Conservation (phyloP, 2,888 invertebrate species). For the Tenthredo distinguenda region DNA sequence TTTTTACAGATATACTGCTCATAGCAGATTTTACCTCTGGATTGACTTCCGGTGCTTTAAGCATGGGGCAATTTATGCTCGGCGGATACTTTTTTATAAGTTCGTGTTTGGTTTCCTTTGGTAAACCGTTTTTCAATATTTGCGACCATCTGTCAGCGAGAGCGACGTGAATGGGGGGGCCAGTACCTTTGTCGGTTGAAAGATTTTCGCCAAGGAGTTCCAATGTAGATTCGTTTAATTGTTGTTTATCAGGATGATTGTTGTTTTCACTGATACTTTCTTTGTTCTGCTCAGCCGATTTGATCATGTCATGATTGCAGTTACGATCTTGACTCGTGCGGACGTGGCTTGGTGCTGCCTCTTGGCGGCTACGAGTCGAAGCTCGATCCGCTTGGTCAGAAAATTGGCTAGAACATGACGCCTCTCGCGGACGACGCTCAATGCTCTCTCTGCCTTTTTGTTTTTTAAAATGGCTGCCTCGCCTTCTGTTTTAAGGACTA, state of each 20-base stretch:
- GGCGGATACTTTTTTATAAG: slow-evolving; percentile 31
- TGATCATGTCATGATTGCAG: neutral
- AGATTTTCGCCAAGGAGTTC: slow-evolving; percentile 39
- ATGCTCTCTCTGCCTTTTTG: neutral
- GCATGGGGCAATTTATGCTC: neutral
- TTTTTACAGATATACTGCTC: neutral
- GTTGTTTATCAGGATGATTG: neutral
- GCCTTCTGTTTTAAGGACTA: neutral
- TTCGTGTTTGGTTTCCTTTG: slow-evolving; percentile 16
- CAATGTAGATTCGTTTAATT: slow-evolving; percentile 25
- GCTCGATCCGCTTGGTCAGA: neutral
- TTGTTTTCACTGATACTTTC: slow-evolving; percentile 12
- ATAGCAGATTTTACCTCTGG: slow-evolving; percentile 18
- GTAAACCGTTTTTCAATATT: slow-evolving; percentile 28
- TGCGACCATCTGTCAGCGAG: slow-evolving; percentile 42
- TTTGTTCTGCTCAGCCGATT: slow-evolving; percentile 1
- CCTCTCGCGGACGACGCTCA: slow-evolving; percentile 17
- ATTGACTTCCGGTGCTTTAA: neutral
- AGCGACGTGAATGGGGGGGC: slow-evolving; percentile 37
- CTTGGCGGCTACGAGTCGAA: neutral
- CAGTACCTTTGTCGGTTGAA: neutral
- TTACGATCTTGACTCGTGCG: neutral
- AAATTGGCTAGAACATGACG: slow-evolving; percentile 5
- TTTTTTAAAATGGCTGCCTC: neutral
- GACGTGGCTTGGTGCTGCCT: neutral